Percentiles rank a stretch among this genome's conserved stretches.
phyloP scores from a whole-genome alignment of 2,113 vertebrate genomes.

The Spea multiplicata region DNA sequence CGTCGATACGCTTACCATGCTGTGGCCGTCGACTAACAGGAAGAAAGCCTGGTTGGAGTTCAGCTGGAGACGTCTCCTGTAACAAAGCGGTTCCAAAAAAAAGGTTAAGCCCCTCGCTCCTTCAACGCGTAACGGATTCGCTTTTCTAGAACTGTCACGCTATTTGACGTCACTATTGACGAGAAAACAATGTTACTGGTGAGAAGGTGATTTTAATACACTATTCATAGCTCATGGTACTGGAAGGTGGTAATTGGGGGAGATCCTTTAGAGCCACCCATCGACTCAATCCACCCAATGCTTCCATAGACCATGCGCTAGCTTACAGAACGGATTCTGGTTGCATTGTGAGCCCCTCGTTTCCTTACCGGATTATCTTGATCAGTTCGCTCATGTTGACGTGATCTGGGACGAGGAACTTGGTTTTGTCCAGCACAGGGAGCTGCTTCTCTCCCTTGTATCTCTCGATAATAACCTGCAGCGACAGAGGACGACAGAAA shows the following conservation, averaged over 20 bases:
- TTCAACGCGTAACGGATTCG: too few species aligned
- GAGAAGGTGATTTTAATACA: too few species aligned
- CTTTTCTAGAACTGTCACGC: too few species aligned
- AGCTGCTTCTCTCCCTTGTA: slow-evolving; percentile 98
- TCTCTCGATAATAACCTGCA: slow-evolving; percentile 93
- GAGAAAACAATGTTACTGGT: too few species aligned
- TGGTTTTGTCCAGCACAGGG: slow-evolving; percentile 94
- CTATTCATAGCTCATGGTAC: too few species aligned
- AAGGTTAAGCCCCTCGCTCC: too few species aligned
- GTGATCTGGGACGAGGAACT: slow-evolving; percentile 95
- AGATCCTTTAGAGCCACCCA: neutral
- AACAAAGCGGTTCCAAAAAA: neutral
- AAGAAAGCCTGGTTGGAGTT: slow-evolving; percentile 98
- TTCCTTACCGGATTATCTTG: slow-evolving; percentile 91
- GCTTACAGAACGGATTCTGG: too few species aligned
- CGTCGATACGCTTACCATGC: slow-evolving; percentile 95
- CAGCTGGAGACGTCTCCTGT: slow-evolving; percentile 91
- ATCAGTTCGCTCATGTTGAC: slow-evolving; percentile 98
- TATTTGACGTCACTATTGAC: neutral
- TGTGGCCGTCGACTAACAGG: slow-evolving; percentile 95
- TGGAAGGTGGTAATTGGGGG: neutral
- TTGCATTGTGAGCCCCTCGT: neutral
- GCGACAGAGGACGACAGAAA: neutral
- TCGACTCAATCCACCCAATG: too few species aligned
- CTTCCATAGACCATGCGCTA: too few species aligned